Evolutionary conservation across 2,888 invertebrate genomes (phyloP), one percentile per base, ranked within the genome.

Genomic region (Chrysodeixis includens): DNA sequence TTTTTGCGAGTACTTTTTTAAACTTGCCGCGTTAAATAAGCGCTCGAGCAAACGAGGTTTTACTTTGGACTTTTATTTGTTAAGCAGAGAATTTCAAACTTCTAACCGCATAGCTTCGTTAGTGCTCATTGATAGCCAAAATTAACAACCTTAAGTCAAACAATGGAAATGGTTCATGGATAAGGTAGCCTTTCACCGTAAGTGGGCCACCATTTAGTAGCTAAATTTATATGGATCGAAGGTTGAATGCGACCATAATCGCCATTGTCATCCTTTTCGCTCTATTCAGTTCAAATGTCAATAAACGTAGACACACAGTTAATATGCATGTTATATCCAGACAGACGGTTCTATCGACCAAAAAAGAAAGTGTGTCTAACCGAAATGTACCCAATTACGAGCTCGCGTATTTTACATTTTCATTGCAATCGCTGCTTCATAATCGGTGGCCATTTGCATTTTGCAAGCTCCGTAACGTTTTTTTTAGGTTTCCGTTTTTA

Each of bases 331-430:
- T 1, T 30, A 9, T 12, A 40, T 75, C 60, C 40, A 22, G 66
- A 76, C 61, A 71, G 66, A 71, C 76, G 66, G 61, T 57, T 51
- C 26, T 14, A 14, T 14, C 30, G 20, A 30, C 26, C 44, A 22
- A 9, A 35, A 40, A 22, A 56, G 10, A 1, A 61, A 14, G 20
- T 46, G 53, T 56, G 49, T 49, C 76, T 61, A 53, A 54, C 14
- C 40, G 6, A 73, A 75, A 59, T 62, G 49, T 58, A 56, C 70
- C 53, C 56, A 57, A 56, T 58, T 58, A 52, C 30, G 9, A 22
- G 22, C 9, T 49, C 12, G 14, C 40, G 20, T 49, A 55, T 65
- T 61, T 51, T 20, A 62, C 14, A 51, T 66, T 66, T 75, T 56
- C 40, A 44, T 32, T 64, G 46, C 65, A 65, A 59, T 51, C 26